Base-by-base conservation (phyloP, 2,113 vertebrate genomes). In the Calidris pygmaea region DNA sequence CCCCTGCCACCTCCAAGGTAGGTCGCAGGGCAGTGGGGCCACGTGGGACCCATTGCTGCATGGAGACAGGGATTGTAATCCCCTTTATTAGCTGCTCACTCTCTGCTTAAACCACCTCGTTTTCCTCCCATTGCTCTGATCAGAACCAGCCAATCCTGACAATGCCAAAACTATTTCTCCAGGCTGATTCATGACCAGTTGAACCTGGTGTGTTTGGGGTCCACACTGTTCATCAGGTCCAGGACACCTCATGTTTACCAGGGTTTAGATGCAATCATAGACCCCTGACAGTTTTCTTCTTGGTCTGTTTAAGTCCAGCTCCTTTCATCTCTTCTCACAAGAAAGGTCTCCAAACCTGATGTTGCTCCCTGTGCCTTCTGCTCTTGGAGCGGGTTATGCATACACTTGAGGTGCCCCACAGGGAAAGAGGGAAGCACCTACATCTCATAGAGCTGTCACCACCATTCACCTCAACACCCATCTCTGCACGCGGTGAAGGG, bases 331-430 rank as follows among this genome's bases (percentile, higher is more conserved):
- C 67, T 34, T 80, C 74, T n/a, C 43, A 37, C 27, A 53, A 70
- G 45, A 30, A n/a, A 68, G 35, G 26, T 53, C 62, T 75, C 39
- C 62, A 88, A 66, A 63, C 39, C 32, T 37, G 45, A 22, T 14
- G 19, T 37, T 70, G 23, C 18, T 48, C 35, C 58, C 52, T 20
- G 22, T 30, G 35, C 45, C 58, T 58, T 20, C 19, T 30, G 35
- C 45, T 82, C 39, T 56, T 58, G 48, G 39, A 70, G 45, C 0
- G 1, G 12, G n/a, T 59, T 37, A 24, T 10, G 5, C 18, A 22
- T 52, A 32, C 19, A 8, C 4, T 21, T 56, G 60, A 68, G 27
- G 75, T 39, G 3, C 18, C 8, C n/a, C 0, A 0, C 23, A 19
- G 55, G 32, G 14, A 21, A 43, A 78, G 0, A 55, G 35, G 35